phyloP scores from a whole-genome alignment of 2,888 invertebrate genomes.

The Rotaria sp. region DNA sequence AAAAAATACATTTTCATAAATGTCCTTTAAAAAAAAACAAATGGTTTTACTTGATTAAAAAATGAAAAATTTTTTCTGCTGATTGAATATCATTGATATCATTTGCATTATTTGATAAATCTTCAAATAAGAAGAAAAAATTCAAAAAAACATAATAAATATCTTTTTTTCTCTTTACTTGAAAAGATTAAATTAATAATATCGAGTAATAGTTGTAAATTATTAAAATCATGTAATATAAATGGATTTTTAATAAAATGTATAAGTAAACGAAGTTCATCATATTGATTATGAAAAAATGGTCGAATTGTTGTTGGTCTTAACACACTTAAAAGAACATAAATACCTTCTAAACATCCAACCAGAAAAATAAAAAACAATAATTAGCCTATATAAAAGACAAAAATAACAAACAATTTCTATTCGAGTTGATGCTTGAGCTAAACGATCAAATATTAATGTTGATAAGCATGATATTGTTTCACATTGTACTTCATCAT shows the following conservation, averaged over 20 bases:
- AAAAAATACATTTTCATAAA: too few species aligned
- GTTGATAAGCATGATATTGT: background rate
- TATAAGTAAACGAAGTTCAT: conserved; percentile 15
- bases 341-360: conserved; percentile 20
- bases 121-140: background rate
- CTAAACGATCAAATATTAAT: background rate
- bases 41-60: background rate
- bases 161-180: background rate
- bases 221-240: conserved; percentile 22
- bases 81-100: background rate
- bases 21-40: too few species aligned
- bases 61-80: conserved; percentile 18
- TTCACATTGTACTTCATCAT: background rate
- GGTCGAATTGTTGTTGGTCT: background rate
- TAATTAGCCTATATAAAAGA: background rate
- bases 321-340: background rate
- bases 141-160: background rate
- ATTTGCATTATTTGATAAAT: background rate
- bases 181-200: background rate
- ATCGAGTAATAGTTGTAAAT: conserved; percentile 22
- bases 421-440: conserved; percentile 2
- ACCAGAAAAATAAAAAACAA: background rate
- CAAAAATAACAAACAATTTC: background rate
- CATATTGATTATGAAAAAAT: conserved; percentile 26
- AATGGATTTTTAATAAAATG: conserved; percentile 28